Conservation (phyloP, 2,797 vertebrate genomes). For the Cynopterus sphinx region DNA sequence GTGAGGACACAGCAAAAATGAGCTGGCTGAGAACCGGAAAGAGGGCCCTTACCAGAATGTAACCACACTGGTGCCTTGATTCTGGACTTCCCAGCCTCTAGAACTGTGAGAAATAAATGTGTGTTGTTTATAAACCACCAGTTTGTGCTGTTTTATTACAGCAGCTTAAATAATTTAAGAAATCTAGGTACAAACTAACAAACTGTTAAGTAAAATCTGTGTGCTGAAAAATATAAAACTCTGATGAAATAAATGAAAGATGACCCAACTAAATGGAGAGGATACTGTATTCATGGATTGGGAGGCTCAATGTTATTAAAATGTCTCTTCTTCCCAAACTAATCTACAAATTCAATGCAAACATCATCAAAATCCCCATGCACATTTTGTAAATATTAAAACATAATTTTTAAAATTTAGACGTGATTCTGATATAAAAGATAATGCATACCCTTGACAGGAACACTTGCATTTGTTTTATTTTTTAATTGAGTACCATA, state of each 20-base stretch:
- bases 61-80: background rate
- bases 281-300: background rate
- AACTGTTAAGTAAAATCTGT: background rate
- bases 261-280: background rate
- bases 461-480: background rate
- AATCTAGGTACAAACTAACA: background rate
- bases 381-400: background rate
- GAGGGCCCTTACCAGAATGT: too few species aligned
- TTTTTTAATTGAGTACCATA: background rate
- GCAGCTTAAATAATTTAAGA: background rate
- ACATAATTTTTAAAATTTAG: background rate
- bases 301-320: background rate
- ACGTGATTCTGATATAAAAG: background rate
- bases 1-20: background rate
- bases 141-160: background rate
- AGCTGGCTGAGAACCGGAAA: background rate
- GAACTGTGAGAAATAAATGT: background rate
- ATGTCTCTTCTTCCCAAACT: background rate
- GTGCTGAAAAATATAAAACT: background rate
- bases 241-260: background rate
- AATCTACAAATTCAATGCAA: background rate
- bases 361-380: background rate
- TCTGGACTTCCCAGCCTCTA: background rate
- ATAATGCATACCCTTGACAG: background rate
- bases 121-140: background rate